Evolutionary conservation across 1,140 invertebrate species (phyloP).

Genomic region (Lethocerus indicus): DNA sequence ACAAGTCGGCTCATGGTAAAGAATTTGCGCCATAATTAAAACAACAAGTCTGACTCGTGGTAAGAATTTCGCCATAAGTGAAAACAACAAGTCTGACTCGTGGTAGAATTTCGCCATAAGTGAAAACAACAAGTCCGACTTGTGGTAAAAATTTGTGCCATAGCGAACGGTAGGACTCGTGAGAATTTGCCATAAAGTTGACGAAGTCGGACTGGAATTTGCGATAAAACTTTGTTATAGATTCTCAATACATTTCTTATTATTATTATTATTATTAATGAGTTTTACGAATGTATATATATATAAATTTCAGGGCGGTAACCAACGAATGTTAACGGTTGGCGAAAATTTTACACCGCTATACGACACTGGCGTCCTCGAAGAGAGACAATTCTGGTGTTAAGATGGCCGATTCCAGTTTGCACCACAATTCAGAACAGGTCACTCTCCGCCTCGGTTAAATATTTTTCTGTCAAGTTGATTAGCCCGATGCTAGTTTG

Average conservation of each 20-base stretch:
- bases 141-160: background rate
- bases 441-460: too few relatives aligned
- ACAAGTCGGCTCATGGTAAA: too few relatives aligned
- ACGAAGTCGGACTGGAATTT: too few relatives aligned
- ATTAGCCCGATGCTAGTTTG: too few relatives aligned
- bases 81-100: too few relatives aligned
- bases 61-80: too few relatives aligned
- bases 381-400: conserved; percentile 62
- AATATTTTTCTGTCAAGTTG: too few relatives aligned
- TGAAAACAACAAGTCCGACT: background rate
- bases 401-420: too few relatives aligned
- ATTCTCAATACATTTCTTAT: background rate
- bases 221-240: background rate
- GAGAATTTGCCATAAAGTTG: background rate
- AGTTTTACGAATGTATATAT: background rate
- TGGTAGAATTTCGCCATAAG: background rate
- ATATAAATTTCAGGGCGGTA: conserved; percentile 20
- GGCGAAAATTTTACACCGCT: conserved; percentile 41
- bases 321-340: conserved; percentile 26
- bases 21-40: too few relatives aligned
- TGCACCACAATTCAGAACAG: too few relatives aligned
- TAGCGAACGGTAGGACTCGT: background rate
- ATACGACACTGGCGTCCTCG: conserved; percentile 64
- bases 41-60: too few relatives aligned
- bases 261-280: background rate